A percentile compares a stretch with the other conserved stretches of the same genome.
These are phyloP conservation scores for Didymodactylos carnosus DNA, from an alignment of 2,888 invertebrate genomes.

Conservation along the genomic window DNA sequence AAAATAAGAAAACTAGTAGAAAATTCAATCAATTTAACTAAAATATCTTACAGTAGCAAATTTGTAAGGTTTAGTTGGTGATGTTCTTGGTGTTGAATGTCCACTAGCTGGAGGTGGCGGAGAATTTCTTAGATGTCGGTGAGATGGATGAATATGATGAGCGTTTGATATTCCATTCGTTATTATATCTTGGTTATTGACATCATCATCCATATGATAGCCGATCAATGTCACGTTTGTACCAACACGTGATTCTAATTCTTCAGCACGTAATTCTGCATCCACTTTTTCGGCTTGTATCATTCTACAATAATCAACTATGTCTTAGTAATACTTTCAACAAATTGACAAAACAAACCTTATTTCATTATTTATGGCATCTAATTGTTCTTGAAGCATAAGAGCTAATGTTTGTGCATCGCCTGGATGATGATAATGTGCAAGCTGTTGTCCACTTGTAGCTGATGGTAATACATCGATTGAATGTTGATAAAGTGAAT, in stretches of 20 bases:
- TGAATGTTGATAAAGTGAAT: background rate
- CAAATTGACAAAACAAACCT: too few relatives aligned
- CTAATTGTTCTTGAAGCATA: slow-evolving; percentile 95
- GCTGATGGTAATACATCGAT: background rate
- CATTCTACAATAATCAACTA: too few relatives aligned
- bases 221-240: background rate
- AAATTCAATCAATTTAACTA: background rate
- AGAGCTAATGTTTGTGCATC: slow-evolving; percentile 92
- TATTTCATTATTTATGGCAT: slow-evolving; percentile 94
- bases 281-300: slow-evolving; percentile 67
- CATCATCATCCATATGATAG: background rate
- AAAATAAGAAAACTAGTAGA: slow-evolving; percentile 17
- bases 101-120: background rate
- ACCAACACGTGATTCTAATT: slow-evolving; percentile 79
- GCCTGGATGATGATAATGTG: background rate
- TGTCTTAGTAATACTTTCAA: too few relatives aligned
- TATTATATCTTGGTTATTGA: background rate
- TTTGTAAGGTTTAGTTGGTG: slow-evolving; percentile 55
- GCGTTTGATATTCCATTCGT: background rate
- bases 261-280: slow-evolving; percentile 82
- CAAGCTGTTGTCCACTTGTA: background rate
- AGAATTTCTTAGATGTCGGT: background rate
- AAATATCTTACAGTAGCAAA: slow-evolving; percentile 66
- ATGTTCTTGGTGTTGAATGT: background rate
- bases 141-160: background rate